A percentile compares a stretch with the other conserved stretches of the same genome.
phyloP scores from a whole-genome alignment of 2,888 invertebrate species.

The Troilus luridus region DNA sequence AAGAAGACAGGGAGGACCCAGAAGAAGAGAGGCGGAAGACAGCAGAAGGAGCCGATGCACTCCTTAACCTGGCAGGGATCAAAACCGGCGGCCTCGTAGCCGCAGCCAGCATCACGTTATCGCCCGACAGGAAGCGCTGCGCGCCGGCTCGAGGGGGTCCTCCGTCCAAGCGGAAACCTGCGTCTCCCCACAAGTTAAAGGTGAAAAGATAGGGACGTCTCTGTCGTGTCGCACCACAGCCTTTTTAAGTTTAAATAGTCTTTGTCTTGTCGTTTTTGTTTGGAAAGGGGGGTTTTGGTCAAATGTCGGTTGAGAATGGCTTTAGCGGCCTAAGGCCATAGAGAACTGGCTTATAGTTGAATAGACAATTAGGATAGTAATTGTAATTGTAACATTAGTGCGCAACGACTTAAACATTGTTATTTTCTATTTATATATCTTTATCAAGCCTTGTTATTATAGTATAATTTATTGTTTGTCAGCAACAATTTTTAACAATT shows the following conservation, averaged over 20 bases:
- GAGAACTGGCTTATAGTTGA: neutral
- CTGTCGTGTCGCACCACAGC: neutral
- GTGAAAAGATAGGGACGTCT: constrained; percentile 50
- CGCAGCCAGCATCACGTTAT: neutral
- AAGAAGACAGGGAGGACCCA: constrained; percentile 67
- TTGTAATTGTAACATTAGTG: neutral
- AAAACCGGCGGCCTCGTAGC: constrained; percentile 67
- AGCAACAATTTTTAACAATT: constrained; percentile 38
- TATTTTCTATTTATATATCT: constrained; percentile 37
- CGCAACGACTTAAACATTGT: constrained; percentile 27
- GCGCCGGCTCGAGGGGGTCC: neutral
- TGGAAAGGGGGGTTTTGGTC: constrained; percentile 50
- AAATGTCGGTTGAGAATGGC: constrained; percentile 8
- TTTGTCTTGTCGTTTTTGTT: constrained; percentile 50
- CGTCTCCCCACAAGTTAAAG: constrained; percentile 49
- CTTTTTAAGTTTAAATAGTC: constrained; percentile 39
- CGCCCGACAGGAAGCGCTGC: constrained; percentile 17
- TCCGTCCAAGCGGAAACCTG: constrained; percentile 46
- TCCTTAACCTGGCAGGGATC: constrained; percentile 82
- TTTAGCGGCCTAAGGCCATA: constrained; percentile 6
- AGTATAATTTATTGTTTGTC: constrained; percentile 25
- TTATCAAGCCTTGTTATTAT: constrained; percentile 14
- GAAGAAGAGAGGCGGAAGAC: constrained; percentile 79
- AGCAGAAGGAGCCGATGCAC: constrained; percentile 84
- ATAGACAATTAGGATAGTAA: constrained; percentile 5